Evolutionary conservation across 2,888 invertebrate species (phyloP), one percentile per base, ranked within the genome.

Genomic region (Drosophila phalerata): DNA sequence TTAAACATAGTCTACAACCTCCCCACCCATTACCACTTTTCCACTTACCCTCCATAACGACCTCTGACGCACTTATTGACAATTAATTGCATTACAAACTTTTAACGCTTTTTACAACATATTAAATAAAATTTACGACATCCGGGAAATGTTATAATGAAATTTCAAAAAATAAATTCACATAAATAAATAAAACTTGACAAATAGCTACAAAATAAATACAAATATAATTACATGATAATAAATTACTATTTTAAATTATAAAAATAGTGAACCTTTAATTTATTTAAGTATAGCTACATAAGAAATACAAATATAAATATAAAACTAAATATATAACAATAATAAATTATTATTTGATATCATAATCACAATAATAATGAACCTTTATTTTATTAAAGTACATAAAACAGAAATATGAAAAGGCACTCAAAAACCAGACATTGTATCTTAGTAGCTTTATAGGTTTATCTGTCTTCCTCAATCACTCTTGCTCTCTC

Each of bases 11-110:
- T 28, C 8, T 8, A 28, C 28, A 4, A 28, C 3, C 22, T 2
- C 43, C 13, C 6, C 22, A 37, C 13, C 8, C 38, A 40, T 4
- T 15, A 3, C 3, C 38, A 5, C 38, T 8, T n/a, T n/a, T n/a
- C n/a, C n/a, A n/a, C n/a, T n/a, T n/a, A n/a, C n/a, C n/a, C n/a
- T n/a, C n/a, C n/a, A n/a, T n/a, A n/a, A n/a, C n/a, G n/a, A n/a
- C n/a, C n/a, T n/a, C n/a, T n/a, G n/a, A 22, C 32, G 13, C 40
- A 48, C 32, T 68, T 65, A 65, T 63, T 22, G 52, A 73, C 57
- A 81, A 63, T 60, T 56, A 79, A 76, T 62, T 64, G 47, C 61
- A 38, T 69, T 66, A 52, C 51, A 55, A 79, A 60, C 61, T 79
- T 67, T 69, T 51, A 56, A 55, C 52, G 45, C 51, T 52, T 55